Conservation (phyloP, 2,113 vertebrate species). For the Phyllostomus hastatus region DNA sequence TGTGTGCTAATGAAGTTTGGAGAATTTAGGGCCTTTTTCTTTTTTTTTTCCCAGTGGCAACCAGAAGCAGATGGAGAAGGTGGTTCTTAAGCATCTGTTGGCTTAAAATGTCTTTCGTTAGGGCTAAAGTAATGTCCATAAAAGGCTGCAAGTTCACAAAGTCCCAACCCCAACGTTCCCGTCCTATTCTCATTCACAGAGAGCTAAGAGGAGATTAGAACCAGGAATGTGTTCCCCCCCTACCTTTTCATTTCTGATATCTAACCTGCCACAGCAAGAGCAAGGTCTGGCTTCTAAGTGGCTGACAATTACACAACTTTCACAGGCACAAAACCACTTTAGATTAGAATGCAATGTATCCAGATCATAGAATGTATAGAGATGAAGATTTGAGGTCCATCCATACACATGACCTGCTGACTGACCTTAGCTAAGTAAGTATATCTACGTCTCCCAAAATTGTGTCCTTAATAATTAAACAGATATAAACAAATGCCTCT, state of each 20-base stretch:
- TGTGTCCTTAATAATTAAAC: conserved; percentile 33
- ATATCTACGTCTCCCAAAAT: neutral
- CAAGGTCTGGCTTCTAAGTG: conserved; percentile 23
- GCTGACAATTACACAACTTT: neutral
- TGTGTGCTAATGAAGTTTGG: conserved; percentile 34
- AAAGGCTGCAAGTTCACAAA: conserved; percentile 46
- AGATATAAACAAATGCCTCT: neutral
- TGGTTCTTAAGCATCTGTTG: conserved; percentile 27
- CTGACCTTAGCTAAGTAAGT: conserved; percentile 15
- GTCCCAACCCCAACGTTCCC: neutral
- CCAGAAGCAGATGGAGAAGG: conserved; percentile 39
- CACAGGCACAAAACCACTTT: conserved; percentile 33
- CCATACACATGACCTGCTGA: neutral
- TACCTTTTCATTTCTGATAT: neutral
- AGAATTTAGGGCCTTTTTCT: neutral
- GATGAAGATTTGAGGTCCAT: neutral
- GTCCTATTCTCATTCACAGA: conserved; percentile 23
- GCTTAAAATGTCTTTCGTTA: conserved; percentile 43
- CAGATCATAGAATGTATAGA: neutral
- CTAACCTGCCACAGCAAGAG: conserved; percentile 19
- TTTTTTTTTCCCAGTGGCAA: neutral
- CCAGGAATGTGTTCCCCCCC: conserved; percentile 50
- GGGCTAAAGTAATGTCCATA: conserved; percentile 31
- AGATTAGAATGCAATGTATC: conserved; percentile 38
- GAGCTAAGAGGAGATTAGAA: conserved; percentile 53